Conservation (phyloP, 2,888 invertebrate species). For the Caenorhabditis sp. region DNA sequence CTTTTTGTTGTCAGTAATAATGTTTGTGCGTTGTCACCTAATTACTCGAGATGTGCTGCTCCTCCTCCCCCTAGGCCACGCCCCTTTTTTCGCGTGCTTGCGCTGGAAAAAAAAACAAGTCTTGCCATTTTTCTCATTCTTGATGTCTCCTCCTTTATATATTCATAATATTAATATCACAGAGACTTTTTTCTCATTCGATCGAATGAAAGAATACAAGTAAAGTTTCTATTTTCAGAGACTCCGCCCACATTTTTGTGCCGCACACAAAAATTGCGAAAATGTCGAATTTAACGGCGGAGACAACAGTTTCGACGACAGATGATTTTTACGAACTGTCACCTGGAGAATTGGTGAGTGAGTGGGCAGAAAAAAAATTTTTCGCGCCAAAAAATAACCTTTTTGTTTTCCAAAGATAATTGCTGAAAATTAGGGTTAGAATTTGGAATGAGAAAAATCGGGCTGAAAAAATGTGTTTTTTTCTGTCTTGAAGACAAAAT, state of each 20-base stretch:
- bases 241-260: no score
- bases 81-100: constrained; percentile 16
- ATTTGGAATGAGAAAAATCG: neutral
- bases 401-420: no score
- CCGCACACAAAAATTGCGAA: neutral
- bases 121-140: neutral
- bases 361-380: constrained; percentile 1
- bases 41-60: constrained; percentile 16
- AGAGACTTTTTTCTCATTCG: neutral
- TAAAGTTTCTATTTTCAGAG: neutral
- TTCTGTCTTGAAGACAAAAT: neutral
- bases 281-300: neutral
- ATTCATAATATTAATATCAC: constrained; percentile 3
- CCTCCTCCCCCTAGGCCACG: constrained; percentile 23
- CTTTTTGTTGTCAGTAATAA: neutral
- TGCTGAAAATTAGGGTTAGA: neutral
- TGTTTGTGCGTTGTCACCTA: constrained; percentile 27
- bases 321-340: constrained; percentile 38
- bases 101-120: neutral
- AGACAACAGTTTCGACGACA: neutral
- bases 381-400: neutral
- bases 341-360: constrained; percentile 30
- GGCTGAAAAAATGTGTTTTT: neutral
- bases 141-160: neutral
- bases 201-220: neutral